Percentiles rank a stretch among this genome's conserved stretches.
These are phyloP conservation scores for Eilema depressum DNA, from an alignment of 2,888 invertebrate genomes.

Conservation along the genomic window DNA sequence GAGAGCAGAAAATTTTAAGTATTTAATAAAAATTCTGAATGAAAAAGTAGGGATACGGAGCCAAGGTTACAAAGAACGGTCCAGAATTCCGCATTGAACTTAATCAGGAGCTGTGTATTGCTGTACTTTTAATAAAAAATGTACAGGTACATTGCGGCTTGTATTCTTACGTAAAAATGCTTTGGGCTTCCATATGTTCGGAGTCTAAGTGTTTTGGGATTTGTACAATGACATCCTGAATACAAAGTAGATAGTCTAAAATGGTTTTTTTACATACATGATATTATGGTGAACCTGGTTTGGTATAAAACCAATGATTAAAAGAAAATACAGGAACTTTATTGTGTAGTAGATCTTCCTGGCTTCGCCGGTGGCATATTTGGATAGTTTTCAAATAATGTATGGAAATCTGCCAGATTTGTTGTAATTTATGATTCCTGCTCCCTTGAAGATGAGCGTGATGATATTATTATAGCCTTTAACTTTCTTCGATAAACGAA, in stretches of 20 bases:
- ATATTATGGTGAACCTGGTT: not conserved
- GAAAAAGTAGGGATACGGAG: not conserved
- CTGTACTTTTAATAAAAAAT: slow-evolving; percentile 10
- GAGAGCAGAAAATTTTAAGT: not conserved
- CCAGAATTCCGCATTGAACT: slow-evolving; percentile 11
- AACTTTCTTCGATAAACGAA: no score
- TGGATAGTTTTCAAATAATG: no score
- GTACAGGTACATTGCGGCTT: slow-evolving; percentile 7
- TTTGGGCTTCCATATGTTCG: slow-evolving; percentile 1
- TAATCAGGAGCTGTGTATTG: slow-evolving; percentile 7
- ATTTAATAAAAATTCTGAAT: not conserved
- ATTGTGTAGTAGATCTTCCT: no score
- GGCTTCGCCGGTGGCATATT: no score
- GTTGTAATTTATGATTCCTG: no score
- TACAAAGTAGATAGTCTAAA: not conserved
- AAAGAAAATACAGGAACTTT: not conserved
- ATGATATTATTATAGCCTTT: no score
- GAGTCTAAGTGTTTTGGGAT: slow-evolving; percentile 16
- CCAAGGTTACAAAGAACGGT: not conserved
- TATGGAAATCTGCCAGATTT: no score
- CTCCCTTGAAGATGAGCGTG: no score
- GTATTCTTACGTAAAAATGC: not conserved
- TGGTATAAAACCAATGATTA: not conserved
- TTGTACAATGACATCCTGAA: slow-evolving; percentile 13
- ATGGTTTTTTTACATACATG: not conserved